These are phyloP conservation scores for Thereva unica DNA, from an alignment of 2,888 invertebrate genomes.

Conservation along the genomic window DNA sequence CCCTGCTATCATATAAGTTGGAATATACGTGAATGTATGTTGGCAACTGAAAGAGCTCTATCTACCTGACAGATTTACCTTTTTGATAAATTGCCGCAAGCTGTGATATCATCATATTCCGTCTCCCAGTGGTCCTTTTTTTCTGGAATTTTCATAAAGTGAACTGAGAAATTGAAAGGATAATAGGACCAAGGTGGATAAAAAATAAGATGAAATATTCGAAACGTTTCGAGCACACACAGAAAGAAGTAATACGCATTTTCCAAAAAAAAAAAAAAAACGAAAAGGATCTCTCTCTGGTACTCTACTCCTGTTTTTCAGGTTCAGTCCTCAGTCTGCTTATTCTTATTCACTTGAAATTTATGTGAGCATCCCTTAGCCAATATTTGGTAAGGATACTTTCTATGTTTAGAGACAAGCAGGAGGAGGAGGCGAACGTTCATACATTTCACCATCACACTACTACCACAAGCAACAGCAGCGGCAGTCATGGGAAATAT, in stretches of 20 bases:
- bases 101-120: slow-evolving; percentile 28
- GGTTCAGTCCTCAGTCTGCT: no score
- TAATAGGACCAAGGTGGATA: slow-evolving; percentile 25
- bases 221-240: slow-evolving; percentile 12
- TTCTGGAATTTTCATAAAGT: slow-evolving; percentile 22
- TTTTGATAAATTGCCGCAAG: slow-evolving; percentile 29
- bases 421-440: no score
- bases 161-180: slow-evolving; percentile 27
- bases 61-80: slow-evolving; percentile 11
- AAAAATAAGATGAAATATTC: slow-evolving; percentile 28
- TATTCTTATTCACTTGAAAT: slow-evolving; percentile 15
- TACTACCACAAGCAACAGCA: no score
- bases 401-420: background rate
- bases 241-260: slow-evolving; percentile 18
- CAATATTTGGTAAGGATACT: background rate
- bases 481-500: no score
- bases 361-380: slow-evolving; percentile 16
- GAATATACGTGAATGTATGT: background rate
- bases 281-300: no score
- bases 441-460: no score
- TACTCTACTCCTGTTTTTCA: no score
- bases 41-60: background rate
- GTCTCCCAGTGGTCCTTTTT: background rate
- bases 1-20: background rate
- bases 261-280: background rate